Conservation (phyloP, 2,113 vertebrate species). For the Bagarius yarrelli region DNA sequence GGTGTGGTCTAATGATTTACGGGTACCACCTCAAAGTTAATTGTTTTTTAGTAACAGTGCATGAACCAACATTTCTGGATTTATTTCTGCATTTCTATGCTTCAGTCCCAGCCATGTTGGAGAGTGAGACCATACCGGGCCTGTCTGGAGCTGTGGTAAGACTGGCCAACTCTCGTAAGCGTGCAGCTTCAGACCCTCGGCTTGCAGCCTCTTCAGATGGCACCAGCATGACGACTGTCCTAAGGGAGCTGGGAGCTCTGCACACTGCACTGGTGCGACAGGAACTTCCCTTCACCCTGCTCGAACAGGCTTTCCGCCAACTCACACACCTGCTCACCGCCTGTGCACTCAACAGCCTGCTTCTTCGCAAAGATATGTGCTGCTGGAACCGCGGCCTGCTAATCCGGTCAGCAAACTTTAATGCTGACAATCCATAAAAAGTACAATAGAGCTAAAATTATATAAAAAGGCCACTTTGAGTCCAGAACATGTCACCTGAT, state of each 20-base stretch:
- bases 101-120: conserved; percentile 73
- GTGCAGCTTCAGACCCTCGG: conserved; percentile 59
- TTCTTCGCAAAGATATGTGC: conserved; percentile 77
- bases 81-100: background rate
- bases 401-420: conserved; percentile 69
- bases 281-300: conserved; percentile 56
- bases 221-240: conserved; percentile 64
- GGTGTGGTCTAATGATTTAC: background rate
- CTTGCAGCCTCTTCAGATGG: conserved; percentile 3
- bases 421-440: background rate
- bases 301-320: conserved; percentile 72
- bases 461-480: background rate
- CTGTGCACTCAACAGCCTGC: conserved; percentile 73
- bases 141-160: conserved; percentile 59
- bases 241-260: conserved; percentile 69
- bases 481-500: background rate
- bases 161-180: conserved; percentile 48
- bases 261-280: conserved; percentile 55
- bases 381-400: conserved; percentile 75
- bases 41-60: background rate
- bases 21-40: background rate
- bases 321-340: conserved; percentile 68
- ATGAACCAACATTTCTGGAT: background rate
- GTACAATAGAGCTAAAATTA: background rate
- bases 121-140: conserved; percentile 74